Conservation (phyloP, 2,113 vertebrate species). For the Centrocercus urophasianus region DNA sequence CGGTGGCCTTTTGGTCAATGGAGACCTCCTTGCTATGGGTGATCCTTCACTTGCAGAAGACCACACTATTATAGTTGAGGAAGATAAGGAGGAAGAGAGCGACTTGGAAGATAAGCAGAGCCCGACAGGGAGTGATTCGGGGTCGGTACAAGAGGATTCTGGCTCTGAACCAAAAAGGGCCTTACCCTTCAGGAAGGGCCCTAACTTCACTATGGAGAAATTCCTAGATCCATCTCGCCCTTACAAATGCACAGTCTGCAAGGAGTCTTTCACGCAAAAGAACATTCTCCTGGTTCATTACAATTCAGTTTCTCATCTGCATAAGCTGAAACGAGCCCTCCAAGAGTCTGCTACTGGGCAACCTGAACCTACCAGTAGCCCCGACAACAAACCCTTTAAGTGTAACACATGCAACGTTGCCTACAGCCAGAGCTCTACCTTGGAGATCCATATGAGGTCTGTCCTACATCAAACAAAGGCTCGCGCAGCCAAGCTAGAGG, state of each 20-base stretch:
- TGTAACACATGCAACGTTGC: slow-evolving; percentile 98
- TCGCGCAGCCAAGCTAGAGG: slow-evolving; percentile 96
- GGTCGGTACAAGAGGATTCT: slow-evolving; percentile 93
- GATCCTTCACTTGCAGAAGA: slow-evolving; percentile 92
- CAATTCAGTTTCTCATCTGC: slow-evolving; percentile 97
- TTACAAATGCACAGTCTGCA: slow-evolving; percentile 98
- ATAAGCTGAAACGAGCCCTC: slow-evolving; percentile 97
- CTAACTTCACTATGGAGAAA: slow-evolving; percentile 99
- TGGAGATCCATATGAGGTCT: slow-evolving; percentile 99
- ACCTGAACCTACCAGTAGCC: slow-evolving; percentile 95
- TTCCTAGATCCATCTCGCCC: slow-evolving; percentile 97
- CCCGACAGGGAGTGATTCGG: slow-evolving; percentile 93
- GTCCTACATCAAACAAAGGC: slow-evolving; percentile 98
- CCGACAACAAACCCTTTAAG: slow-evolving; percentile 98
- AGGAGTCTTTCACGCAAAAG: slow-evolving; percentile 99
- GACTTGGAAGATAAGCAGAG: slow-evolving; percentile 97
- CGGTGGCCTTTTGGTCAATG: slow-evolving; percentile 93
- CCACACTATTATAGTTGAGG: slow-evolving; percentile 91
- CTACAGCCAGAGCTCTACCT: slow-evolving; percentile 97
- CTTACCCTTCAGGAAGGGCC: slow-evolving; percentile 95
- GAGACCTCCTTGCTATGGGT: slow-evolving; percentile 93
- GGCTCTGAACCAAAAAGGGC: slow-evolving; percentile 97
- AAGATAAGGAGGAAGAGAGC: slow-evolving; percentile 97
- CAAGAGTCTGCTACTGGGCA: slow-evolving; percentile 97
- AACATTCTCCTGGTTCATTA: slow-evolving; percentile 98